Conservation (phyloP, 1,140 invertebrate species). For the Tetraneura akinire region DNA sequence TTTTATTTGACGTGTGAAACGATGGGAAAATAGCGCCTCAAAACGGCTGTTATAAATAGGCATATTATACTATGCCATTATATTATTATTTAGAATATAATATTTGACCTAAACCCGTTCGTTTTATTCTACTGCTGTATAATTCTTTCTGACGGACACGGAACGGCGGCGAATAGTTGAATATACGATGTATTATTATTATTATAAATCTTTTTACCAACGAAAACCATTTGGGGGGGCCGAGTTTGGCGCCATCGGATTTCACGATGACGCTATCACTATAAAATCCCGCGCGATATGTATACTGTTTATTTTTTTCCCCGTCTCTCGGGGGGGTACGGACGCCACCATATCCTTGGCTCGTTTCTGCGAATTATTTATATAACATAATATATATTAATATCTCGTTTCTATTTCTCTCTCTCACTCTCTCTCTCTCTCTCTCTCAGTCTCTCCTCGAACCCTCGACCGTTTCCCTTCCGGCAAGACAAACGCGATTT, state of each 20-base stretch:
- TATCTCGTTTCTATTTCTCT: neutral
- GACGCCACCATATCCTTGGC: no score
- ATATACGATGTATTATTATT: no score
- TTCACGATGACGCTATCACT: neutral
- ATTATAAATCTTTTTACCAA: neutral
- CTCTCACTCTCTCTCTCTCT: neutral
- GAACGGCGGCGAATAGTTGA: neutral
- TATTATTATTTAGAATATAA: no score
- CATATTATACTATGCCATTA: no score
- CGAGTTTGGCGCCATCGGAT: conserved; percentile 20
- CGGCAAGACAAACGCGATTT: neutral
- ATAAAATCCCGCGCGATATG: neutral
- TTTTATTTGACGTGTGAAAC: no score
- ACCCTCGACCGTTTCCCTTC: no score
- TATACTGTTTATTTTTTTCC: neutral
- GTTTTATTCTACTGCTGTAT: no score
- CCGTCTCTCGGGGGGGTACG: neutral
- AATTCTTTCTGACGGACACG: neutral
- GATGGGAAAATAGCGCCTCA: no score
- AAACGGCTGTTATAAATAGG: no score
- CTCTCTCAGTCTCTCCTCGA: neutral
- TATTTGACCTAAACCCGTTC: no score
- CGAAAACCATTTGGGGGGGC: neutral
- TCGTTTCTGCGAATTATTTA: neutral
- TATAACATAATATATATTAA: neutral